Conservation (phyloP, 2,113 vertebrate genomes). For the Aplodontia rufa region DNA sequence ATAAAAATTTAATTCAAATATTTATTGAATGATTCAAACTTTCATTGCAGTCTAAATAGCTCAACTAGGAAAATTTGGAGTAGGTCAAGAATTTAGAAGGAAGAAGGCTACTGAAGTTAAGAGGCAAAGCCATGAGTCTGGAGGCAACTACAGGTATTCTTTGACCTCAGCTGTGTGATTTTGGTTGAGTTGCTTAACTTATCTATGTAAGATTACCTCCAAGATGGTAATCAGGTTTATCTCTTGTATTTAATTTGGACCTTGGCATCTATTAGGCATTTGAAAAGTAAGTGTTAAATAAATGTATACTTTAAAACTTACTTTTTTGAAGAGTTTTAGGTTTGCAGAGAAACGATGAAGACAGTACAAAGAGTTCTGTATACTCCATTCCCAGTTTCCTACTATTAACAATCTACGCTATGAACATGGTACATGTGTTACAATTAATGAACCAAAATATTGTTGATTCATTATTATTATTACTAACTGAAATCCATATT, state of each 20-base stretch:
- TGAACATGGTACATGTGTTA: background rate
- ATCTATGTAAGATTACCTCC: background rate
- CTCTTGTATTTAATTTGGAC: background rate
- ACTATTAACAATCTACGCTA: slow-evolving; percentile 14
- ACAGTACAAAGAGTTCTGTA: background rate
- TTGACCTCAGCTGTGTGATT: background rate
- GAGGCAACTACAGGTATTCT: background rate
- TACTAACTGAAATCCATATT: background rate
- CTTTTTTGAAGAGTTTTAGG: background rate
- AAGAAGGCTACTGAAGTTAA: background rate
- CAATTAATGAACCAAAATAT: background rate
- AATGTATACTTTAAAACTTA: background rate
- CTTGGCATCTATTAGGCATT: background rate
- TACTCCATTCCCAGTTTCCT: background rate
- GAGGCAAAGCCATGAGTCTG: background rate
- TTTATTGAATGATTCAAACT: background rate
- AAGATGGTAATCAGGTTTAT: background rate
- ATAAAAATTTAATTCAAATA: background rate
- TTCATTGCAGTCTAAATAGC: background rate
- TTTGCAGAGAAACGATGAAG: background rate
- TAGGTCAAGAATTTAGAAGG: background rate
- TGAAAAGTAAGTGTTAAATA: slow-evolving; percentile 8
- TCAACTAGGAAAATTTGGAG: background rate
- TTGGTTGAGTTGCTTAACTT: background rate
- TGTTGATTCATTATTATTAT: slow-evolving; percentile 11